Evolutionary conservation across 2,888 invertebrate genomes (phyloP).

Genomic region (Melikaiella ostensackeni): DNA sequence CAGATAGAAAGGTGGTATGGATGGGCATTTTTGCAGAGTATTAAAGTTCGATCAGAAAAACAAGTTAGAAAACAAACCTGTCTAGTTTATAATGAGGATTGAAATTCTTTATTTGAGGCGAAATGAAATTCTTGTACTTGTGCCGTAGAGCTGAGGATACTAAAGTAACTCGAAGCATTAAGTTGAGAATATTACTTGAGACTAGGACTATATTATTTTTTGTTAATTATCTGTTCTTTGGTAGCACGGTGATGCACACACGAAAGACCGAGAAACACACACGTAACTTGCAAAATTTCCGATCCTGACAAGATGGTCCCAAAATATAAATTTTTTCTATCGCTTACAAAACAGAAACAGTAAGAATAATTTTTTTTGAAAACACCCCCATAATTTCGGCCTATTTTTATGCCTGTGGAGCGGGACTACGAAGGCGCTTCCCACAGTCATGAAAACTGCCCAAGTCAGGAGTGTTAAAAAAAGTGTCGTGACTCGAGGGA

Average conservation of each 20-base stretch:
- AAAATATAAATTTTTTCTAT: conserved; percentile 42
- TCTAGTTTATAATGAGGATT: background rate
- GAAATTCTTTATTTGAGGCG: background rate
- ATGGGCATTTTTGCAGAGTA: too few relatives aligned
- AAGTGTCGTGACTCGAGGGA: too few relatives aligned
- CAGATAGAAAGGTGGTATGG: too few relatives aligned
- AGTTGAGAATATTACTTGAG: conserved; percentile 32
- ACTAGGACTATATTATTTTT: conserved; percentile 46
- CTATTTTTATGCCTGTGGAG: too few relatives aligned
- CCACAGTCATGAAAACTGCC: too few relatives aligned
- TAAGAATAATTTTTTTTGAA: background rate
- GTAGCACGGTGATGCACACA: conserved; percentile 74
- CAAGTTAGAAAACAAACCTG: too few relatives aligned
- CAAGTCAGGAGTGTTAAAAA: too few relatives aligned
- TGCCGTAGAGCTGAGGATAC: conserved; percentile 8
- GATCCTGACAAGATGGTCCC: conserved; percentile 74
- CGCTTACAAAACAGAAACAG: background rate
- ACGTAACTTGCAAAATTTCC: conserved; percentile 63
- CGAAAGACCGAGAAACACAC: conserved; percentile 68
- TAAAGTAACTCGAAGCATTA: conserved; percentile 31
- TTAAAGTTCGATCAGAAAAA: too few relatives aligned
- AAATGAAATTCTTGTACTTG: conserved; percentile 28
- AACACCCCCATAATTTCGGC: too few relatives aligned
- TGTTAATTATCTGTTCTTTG: conserved; percentile 69
- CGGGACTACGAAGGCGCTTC: too few relatives aligned